phyloP scores from a whole-genome alignment of 2,113 vertebrate species.

The Numenius arquata region DNA sequence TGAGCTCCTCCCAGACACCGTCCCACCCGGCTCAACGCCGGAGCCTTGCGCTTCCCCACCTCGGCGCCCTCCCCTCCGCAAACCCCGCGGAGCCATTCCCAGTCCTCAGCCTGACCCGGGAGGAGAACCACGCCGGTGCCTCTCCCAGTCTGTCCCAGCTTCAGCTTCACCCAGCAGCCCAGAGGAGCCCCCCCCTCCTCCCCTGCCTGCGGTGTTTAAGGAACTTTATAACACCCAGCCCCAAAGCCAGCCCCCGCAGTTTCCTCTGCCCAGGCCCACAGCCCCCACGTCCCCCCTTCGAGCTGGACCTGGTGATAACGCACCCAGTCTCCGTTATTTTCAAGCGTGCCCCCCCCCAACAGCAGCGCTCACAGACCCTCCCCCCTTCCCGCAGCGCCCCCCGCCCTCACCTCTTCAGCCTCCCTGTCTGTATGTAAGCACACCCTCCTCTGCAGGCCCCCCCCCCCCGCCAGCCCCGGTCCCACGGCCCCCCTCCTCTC shows the following conservation, averaged over 20 bases:
- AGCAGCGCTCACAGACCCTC: no score
- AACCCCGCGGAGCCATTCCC: background rate
- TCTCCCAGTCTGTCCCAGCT: background rate
- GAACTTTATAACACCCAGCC: background rate
- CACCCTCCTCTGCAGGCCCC: background rate
- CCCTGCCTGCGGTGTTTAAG: background rate
- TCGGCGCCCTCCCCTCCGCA: background rate
- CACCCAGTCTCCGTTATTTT: fast-evolving
- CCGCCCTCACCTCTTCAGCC: background rate
- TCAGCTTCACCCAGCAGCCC: background rate
- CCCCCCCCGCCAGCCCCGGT: background rate
- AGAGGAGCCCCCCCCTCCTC: background rate
- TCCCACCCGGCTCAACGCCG: fast-evolving
- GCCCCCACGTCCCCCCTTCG: no score
- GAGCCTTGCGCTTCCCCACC: background rate
- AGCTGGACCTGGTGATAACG: fast-evolving
- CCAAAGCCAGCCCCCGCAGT: background rate
- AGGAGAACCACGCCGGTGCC: fast-evolving
- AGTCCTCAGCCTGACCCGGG: background rate
- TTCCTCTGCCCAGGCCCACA: no score
- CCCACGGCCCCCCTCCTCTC: no score
- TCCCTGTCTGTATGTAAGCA: background rate
- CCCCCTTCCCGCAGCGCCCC: background rate
- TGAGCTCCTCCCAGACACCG: background rate
- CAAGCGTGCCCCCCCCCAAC: background rate